These are phyloP conservation scores for Eudyptes chrysolophus DNA, from an alignment of 2,113 vertebrate species.

Conservation along the genomic window DNA sequence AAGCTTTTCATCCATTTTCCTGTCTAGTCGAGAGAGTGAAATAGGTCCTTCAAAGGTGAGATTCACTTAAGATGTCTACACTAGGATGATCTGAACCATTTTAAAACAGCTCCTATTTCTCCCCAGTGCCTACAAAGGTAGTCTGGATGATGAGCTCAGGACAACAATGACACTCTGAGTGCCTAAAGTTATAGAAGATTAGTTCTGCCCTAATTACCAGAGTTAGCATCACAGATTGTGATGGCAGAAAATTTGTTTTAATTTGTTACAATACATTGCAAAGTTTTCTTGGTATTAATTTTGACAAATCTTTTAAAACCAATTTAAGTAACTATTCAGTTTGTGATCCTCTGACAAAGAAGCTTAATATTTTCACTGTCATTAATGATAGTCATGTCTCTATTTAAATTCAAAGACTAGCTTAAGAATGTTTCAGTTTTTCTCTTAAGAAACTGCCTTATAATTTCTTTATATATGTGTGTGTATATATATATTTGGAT, in stretches of 20 bases:
- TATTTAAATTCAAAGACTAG: not conserved
- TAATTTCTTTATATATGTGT: not conserved
- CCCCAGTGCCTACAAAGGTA: not conserved
- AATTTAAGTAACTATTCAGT: not conserved
- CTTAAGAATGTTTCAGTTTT: not conserved
- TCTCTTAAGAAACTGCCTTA: not conserved
- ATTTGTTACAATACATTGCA: not conserved
- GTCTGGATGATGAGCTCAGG: not conserved
- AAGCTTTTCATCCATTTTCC: not conserved
- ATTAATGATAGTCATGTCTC: not conserved
- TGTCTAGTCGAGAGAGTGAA: not conserved
- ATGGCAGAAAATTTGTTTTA: not conserved
- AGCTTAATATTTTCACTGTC: not conserved
- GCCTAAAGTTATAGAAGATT: constrained; percentile 5
- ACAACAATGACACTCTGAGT: not conserved
- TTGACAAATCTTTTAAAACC: not conserved
- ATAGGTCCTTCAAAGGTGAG: not conserved
- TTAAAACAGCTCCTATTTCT: not conserved
- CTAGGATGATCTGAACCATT: not conserved
- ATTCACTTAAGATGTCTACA: not conserved
- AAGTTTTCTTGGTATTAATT: not conserved
- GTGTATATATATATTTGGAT: not conserved
- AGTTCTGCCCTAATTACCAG: not conserved
- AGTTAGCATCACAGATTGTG: not conserved
- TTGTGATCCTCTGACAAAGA: not conserved